Conservation (phyloP, 2,113 vertebrate genomes). For the Lanius ludovicianus region DNA sequence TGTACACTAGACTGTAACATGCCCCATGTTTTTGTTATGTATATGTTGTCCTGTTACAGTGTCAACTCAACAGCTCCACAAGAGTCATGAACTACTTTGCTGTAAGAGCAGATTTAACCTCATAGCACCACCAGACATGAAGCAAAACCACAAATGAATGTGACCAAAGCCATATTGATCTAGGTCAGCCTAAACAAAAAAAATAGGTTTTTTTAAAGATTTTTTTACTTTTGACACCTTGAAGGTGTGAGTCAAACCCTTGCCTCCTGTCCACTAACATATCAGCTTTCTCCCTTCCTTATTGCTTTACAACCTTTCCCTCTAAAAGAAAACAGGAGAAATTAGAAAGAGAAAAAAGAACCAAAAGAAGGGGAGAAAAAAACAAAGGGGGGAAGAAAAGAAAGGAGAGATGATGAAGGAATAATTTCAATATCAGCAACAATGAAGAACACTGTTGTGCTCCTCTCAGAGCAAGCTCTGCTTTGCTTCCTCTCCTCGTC, state of each 20-base stretch:
- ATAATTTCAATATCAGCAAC: not conserved
- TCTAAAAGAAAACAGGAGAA: not conserved
- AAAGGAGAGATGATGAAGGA: not conserved
- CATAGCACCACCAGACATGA: not conserved
- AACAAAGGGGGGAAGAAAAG: not conserved
- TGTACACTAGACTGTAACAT: not conserved
- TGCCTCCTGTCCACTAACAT: not conserved
- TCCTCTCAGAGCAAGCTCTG: not conserved
- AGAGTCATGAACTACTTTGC: not conserved
- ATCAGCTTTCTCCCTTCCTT: not conserved
- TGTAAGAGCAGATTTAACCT: not conserved
- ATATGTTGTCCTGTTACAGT: not conserved
- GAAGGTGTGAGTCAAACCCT: not conserved
- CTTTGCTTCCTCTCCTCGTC: not conserved
- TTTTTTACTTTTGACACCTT: not conserved
- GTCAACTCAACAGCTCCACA: not conserved
- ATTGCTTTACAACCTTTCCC: not conserved
- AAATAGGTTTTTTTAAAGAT: fast-evolving
- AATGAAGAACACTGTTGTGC: not conserved
- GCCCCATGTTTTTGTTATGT: not conserved
- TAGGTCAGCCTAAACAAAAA: not conserved
- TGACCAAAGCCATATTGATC: not conserved
- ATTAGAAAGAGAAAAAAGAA: not conserved
- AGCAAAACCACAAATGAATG: not conserved
- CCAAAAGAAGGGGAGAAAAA: not conserved